Conservation (phyloP, 1,140 invertebrate genomes). For the Liolophura sinensis region DNA sequence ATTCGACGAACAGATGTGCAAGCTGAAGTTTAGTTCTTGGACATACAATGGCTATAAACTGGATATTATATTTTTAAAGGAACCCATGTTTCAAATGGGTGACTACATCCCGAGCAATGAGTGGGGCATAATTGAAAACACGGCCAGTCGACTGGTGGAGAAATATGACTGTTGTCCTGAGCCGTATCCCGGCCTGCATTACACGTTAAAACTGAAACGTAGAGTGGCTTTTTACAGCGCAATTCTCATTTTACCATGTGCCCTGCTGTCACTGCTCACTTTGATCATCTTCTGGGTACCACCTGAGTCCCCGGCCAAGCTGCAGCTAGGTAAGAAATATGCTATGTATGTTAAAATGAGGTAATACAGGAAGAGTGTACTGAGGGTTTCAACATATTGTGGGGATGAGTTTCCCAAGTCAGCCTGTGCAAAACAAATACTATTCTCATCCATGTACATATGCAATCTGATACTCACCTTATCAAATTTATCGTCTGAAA, state of each 20-base stretch:
- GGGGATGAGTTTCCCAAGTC: too few relatives aligned
- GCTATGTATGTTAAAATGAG: too few relatives aligned
- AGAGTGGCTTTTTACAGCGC: conserved; percentile 58
- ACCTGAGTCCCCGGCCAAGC: conserved; percentile 59
- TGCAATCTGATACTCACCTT: too few relatives aligned
- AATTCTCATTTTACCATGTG: conserved; percentile 57
- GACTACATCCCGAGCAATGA: conserved; percentile 57
- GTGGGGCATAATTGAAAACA: conserved; percentile 51
- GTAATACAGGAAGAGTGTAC: too few relatives aligned
- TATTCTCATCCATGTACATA: too few relatives aligned
- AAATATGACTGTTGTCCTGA: conserved; percentile 57
- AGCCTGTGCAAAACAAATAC: too few relatives aligned
- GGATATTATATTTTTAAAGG: conserved; percentile 39
- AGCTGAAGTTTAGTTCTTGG: conserved; percentile 58
- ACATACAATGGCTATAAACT: conserved; percentile 55
- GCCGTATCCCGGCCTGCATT: conserved; percentile 57
- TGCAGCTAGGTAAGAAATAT: conserved; percentile 52
- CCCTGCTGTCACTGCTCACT: conserved; percentile 54
- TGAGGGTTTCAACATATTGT: too few relatives aligned
- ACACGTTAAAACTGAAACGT: conserved; percentile 47
- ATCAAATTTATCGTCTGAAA: too few relatives aligned
- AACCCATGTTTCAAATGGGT: conserved; percentile 26
- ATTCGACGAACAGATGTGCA: conserved; percentile 54
- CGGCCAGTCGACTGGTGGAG: conserved; percentile 36
- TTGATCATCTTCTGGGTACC: conserved; percentile 61